Evolutionary conservation across 2,113 vertebrate species (phyloP).

Genomic region (Tringa solitaria): DNA sequence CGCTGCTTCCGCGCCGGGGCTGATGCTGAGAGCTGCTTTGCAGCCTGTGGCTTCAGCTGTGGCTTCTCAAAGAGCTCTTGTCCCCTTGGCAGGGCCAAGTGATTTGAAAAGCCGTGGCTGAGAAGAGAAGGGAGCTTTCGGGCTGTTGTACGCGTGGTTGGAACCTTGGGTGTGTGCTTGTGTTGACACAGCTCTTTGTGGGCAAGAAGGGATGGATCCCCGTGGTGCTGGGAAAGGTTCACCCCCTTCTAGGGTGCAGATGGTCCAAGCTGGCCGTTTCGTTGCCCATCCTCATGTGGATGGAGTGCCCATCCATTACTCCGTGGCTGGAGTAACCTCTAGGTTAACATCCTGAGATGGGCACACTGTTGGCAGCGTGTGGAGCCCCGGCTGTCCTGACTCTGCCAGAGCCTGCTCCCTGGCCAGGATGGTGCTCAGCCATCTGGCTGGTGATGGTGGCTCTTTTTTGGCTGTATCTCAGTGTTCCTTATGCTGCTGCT

Average conservation of each 20-base stretch:
- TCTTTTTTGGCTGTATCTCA: rapidly evolving
- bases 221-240: background rate
- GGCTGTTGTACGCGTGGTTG: background rate
- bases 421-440: rapidly evolving
- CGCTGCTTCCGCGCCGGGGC: rapidly evolving
- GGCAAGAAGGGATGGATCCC: background rate
- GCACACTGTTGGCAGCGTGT: rapidly evolving
- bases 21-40: background rate
- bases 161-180: rapidly evolving
- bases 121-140: background rate
- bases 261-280: background rate
- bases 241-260: background rate
- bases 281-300: background rate
- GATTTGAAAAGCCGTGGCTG: background rate
- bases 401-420: background rate
- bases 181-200: rapidly evolving
- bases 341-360: background rate
- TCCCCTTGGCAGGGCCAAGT: background rate
- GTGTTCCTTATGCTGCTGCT: background rate
- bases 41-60: background rate
- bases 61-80: background rate
- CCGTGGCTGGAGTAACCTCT: background rate
- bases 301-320: too few species aligned
- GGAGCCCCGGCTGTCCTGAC: background rate
- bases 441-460: background rate